Percentiles rank a stretch among this genome's conserved stretches.
phyloP scores from a whole-genome alignment of 2,888 invertebrate genomes.

The Hydroisotoma schaefferi region DNA sequence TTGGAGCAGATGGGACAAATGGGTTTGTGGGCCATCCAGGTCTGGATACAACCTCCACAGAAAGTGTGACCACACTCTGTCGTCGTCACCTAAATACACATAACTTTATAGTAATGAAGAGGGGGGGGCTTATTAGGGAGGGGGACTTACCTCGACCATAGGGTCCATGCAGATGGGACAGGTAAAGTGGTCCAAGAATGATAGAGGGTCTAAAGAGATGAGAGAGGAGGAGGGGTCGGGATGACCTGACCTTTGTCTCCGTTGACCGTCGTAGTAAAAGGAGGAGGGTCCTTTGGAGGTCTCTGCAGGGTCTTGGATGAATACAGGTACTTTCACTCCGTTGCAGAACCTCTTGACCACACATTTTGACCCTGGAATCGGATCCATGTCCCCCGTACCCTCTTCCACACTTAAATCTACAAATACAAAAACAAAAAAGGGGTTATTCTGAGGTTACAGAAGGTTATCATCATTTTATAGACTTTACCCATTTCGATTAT shows the following conservation, averaged over 20 bases:
- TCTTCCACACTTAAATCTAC: conserved; percentile 1
- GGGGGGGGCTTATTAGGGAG: neutral
- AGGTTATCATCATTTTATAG: too few relatives aligned
- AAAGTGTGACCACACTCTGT: conserved; percentile 34
- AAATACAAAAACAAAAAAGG: too few relatives aligned
- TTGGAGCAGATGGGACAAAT: conserved; percentile 27
- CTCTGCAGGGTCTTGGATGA: neutral
- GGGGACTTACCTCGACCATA: conserved; percentile 16
- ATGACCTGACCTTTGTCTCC: too few relatives aligned
- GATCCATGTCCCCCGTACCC: neutral
- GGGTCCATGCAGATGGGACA: conserved; percentile 26
- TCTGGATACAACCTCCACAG: conserved; percentile 18
- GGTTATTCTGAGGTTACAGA: too few relatives aligned
- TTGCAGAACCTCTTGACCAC: conserved; percentile 1
- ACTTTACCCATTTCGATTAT: too few relatives aligned
- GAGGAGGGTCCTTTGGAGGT: neutral
- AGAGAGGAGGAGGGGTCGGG: too few relatives aligned
- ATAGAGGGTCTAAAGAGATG: neutral
- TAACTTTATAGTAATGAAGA: neutral
- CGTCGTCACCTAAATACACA: conserved; percentile 11
- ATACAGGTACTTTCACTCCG: conserved; percentile 5
- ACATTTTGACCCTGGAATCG: neutral
- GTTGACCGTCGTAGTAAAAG: neutral
- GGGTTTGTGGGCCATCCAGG: conserved; percentile 14
- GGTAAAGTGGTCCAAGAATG: conserved; percentile 1